Percentiles rank a stretch among this genome's conserved stretches.
Conservation (phyloP, 2,113 vertebrate genomes). For the Syngnathus typhle region DNA sequence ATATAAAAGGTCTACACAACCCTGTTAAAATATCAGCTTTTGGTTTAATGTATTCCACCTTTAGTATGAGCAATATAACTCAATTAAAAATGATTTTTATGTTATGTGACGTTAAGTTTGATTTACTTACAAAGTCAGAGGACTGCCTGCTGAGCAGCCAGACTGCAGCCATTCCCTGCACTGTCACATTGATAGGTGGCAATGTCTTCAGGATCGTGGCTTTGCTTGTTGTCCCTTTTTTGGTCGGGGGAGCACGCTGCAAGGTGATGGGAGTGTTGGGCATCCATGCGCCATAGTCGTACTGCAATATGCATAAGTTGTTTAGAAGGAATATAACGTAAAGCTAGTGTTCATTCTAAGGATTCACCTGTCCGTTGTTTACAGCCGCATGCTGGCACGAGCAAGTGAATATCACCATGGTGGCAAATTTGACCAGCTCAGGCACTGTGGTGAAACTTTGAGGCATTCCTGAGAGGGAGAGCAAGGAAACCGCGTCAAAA, state of each 20-base stretch:
- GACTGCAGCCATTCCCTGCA: constrained; percentile 17
- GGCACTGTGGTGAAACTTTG: constrained; percentile 19
- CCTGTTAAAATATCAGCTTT: too few relatives aligned
- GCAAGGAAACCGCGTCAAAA: not conserved
- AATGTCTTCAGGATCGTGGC: constrained; percentile 36
- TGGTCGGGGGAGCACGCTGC: constrained; percentile 49
- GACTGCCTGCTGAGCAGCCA: constrained; percentile 54
- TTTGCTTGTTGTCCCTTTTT: constrained; percentile 41
- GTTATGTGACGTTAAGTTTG: not conserved
- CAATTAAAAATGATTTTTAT: too few relatives aligned
- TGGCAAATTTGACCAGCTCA: constrained; percentile 42
- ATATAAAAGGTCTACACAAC: too few relatives aligned
- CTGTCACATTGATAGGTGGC: constrained; percentile 33
- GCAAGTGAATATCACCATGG: constrained; percentile 46
- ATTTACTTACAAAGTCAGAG: constrained; percentile 46
- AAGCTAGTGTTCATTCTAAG: not conserved
- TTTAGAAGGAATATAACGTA: not conserved
- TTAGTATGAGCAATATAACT: too few relatives aligned
- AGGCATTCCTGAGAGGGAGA: constrained; percentile 47
- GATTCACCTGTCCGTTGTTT: constrained; percentile 40
- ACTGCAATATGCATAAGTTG: constrained; percentile 28
- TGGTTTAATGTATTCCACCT: too few relatives aligned
- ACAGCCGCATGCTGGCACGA: constrained; percentile 40
- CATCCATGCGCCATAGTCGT: constrained; percentile 57
- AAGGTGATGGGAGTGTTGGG: constrained; percentile 52